Evolutionary conservation across 1,140 invertebrate genomes (phyloP).

Genomic region (Lethrus apterus): DNA sequence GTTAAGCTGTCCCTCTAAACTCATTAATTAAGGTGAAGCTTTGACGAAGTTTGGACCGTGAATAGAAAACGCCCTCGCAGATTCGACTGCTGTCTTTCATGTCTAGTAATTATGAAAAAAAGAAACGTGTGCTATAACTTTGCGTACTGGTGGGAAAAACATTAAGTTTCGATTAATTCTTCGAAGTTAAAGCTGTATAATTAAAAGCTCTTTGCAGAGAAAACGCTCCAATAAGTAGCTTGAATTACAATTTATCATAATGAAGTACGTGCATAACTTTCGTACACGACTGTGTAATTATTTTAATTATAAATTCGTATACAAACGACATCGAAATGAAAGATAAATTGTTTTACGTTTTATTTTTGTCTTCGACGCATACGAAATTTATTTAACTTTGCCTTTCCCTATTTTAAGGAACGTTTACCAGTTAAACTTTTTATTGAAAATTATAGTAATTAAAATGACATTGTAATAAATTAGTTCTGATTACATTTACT

Average conservation of each 20-base stretch:
- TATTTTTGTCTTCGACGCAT: too few species aligned
- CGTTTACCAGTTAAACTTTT: too few species aligned
- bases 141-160: constrained; percentile 10
- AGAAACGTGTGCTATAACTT: constrained; percentile 19
- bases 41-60: constrained; percentile 26
- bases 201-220: constrained; percentile 8
- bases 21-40: constrained; percentile 28
- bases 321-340: too few species aligned
- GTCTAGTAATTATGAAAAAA: constrained; percentile 23
- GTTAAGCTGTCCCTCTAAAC: constrained; percentile 22
- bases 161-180: constrained; percentile 14
- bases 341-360: too few species aligned
- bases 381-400: too few species aligned
- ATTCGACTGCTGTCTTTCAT: constrained; percentile 23
- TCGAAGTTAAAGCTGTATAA: constrained; percentile 8
- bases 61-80: constrained; percentile 23
- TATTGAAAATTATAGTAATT: too few species aligned
- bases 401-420: too few species aligned
- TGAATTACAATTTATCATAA: constrained; percentile 5
- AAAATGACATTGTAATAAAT: too few species aligned
- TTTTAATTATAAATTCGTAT: constrained; percentile 5
- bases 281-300: not conserved
- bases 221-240: constrained; percentile 9
- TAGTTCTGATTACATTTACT: too few species aligned
- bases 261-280: not conserved